These are phyloP conservation scores for Lithobates pipiens DNA, from an alignment of 2,797 vertebrate genomes.

Conservation along the genomic window DNA sequence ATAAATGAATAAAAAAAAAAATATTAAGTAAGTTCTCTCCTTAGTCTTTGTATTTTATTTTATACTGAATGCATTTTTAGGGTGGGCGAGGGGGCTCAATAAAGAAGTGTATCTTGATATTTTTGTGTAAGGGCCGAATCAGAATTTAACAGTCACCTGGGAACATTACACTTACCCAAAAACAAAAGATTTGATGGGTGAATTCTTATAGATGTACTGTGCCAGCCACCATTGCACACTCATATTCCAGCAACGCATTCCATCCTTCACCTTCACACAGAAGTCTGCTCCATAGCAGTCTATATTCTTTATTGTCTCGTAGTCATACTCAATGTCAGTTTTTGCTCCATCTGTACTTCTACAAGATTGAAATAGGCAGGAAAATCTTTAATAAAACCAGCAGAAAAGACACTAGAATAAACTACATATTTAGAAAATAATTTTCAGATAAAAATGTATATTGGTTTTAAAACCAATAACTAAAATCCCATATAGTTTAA, in stretches of 20 bases:
- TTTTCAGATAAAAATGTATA: too few relatives aligned
- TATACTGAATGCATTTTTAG: too few relatives aligned
- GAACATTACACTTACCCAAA: conserved; percentile 78
- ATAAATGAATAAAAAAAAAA: too few relatives aligned
- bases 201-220: conserved; percentile 88
- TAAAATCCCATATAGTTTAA: too few relatives aligned
- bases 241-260: conserved; percentile 97
- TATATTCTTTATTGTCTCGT: conserved; percentile 90
- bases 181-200: conserved; percentile 82
- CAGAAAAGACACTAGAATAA: too few relatives aligned
- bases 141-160: background rate
- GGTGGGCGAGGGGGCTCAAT: too few relatives aligned
- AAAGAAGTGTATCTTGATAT: too few relatives aligned
- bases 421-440: background rate
- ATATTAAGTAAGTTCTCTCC: too few relatives aligned
- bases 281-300: conserved; percentile 91
- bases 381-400: too few relatives aligned
- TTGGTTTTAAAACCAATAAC: too few relatives aligned
- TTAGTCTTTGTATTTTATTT: too few relatives aligned
- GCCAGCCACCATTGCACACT: conserved; percentile 95
- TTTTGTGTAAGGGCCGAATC: too few relatives aligned
- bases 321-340: conserved; percentile 77
- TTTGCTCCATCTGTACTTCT: conserved; percentile 61
- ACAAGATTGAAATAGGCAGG: background rate
- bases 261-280: conserved; percentile 91